Conservation (phyloP, 2,888 invertebrate species). For the Girardia tigrina region DNA sequence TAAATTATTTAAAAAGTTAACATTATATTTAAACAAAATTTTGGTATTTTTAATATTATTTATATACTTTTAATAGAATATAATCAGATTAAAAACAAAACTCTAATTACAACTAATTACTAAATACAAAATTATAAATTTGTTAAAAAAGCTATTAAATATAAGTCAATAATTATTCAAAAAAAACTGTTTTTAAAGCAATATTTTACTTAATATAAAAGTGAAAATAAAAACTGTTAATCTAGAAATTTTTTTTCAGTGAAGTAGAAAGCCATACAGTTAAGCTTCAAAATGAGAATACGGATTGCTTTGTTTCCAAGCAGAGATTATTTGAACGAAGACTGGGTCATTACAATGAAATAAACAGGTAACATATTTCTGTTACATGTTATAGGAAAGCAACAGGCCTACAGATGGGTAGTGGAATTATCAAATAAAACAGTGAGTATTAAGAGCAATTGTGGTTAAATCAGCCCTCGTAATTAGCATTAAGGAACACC, state of each 20-base stretch:
- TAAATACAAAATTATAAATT: no score
- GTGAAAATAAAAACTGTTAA: neutral
- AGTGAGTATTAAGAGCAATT: neutral
- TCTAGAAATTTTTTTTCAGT: neutral
- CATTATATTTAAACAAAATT: no score
- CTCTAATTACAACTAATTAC: no score
- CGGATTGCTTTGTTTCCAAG: slow-evolving; percentile 12
- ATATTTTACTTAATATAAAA: no score
- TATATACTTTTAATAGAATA: no score
- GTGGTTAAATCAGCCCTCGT: slow-evolving; percentile 12
- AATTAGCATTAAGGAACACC: neutral
- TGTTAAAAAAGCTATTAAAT: no score
- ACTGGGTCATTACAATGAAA: neutral
- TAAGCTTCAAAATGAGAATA: neutral
- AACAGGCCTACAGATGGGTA: slow-evolving; percentile 8
- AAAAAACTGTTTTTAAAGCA: no score
- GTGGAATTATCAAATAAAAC: slow-evolving; percentile 9
- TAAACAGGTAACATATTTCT: neutral
- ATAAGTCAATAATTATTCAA: no score
- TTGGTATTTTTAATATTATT: no score
- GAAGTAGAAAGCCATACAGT: neutral
- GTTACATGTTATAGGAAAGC: neutral
- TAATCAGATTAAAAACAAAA: no score
- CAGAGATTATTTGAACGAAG: neutral
- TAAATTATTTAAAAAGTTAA: no score